These are phyloP conservation scores for Myiozetetes cayanensis DNA, from an alignment of 2,113 vertebrate species.

Conservation along the genomic window DNA sequence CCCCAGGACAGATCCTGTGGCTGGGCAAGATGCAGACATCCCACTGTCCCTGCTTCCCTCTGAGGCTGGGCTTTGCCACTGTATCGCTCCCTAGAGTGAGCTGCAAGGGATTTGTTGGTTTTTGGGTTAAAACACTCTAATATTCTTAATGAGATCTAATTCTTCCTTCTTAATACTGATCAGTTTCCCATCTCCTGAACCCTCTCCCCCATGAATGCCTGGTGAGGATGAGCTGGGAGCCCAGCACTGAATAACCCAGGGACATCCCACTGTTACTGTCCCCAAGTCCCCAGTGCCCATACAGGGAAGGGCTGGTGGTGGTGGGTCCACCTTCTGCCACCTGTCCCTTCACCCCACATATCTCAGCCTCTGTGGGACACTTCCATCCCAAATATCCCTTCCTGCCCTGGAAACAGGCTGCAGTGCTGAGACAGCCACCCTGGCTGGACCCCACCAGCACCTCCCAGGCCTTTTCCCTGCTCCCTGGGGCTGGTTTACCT, in stretches of 20 bases:
- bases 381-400: neutral
- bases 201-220: neutral
- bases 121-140: fast-evolving
- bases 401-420: neutral
- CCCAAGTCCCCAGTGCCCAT: too few species aligned
- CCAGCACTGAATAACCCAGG: neutral
- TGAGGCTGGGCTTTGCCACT: fast-evolving
- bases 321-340: fast-evolving
- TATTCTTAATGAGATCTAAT: neutral
- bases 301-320: neutral
- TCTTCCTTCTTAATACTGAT: neutral
- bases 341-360: fast-evolving
- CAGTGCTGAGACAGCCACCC: neutral
- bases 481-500: neutral
- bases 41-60: neutral
- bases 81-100: fast-evolving
- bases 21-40: neutral
- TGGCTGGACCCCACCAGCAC: neutral
- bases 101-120: neutral
- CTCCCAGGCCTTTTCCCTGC: neutral
- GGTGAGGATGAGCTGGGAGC: neutral
- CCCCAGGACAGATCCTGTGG: fast-evolving
- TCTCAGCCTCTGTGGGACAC: fast-evolving
- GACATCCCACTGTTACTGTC: neutral
- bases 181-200: fast-evolving